phyloP scores from a whole-genome alignment of 2,797 vertebrate genomes.

The Pseudotriccus pelzelni region DNA sequence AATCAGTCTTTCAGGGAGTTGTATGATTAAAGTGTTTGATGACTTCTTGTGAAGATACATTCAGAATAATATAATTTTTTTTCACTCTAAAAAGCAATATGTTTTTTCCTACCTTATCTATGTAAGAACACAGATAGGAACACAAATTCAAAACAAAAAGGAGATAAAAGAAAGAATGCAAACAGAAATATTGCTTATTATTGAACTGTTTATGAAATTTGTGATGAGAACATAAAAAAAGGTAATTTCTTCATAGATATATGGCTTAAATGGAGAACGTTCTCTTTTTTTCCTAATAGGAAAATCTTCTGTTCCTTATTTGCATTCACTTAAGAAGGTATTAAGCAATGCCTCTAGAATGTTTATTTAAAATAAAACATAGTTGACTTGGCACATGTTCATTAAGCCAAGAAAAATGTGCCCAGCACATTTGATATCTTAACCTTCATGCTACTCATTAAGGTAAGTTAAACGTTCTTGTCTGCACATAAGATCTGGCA shows the following conservation, averaged over 20 bases:
- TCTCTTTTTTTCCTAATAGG: background rate
- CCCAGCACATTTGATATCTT: background rate
- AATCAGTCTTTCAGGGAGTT: background rate
- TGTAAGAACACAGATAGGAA: background rate
- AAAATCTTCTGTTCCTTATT: background rate
- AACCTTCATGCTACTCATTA: conserved; percentile 24
- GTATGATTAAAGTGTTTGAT: background rate
- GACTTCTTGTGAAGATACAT: background rate
- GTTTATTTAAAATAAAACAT: background rate
- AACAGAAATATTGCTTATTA: background rate
- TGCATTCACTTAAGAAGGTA: background rate
- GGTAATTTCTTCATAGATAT: background rate
- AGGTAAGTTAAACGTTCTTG: background rate
- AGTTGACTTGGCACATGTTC: background rate
- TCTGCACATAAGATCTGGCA: background rate
- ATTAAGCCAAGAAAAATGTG: background rate
- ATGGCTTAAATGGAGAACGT: background rate
- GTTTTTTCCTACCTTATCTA: background rate
- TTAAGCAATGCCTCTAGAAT: background rate
- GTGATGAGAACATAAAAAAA: background rate
- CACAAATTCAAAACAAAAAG: background rate
- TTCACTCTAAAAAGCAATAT: background rate
- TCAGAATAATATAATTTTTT: background rate
- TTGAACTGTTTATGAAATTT: background rate
- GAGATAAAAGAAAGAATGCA: background rate